A percentile compares a stretch with the other conserved stretches of the same genome.
phyloP scores from a whole-genome alignment of 2,113 vertebrate species.

The Grallaria varia region DNA sequence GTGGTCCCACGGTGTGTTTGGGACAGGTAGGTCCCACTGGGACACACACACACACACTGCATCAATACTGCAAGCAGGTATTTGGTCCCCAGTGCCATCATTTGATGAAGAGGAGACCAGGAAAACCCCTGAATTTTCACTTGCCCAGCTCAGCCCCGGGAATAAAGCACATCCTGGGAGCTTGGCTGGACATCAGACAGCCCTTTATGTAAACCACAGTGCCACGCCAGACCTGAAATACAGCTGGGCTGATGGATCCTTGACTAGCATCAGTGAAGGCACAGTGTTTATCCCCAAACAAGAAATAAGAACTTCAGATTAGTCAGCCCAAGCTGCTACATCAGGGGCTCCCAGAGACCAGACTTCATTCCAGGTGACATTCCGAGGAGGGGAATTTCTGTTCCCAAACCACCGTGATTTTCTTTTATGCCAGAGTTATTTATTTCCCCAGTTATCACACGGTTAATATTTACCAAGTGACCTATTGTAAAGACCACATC shows the following conservation, averaged over 20 bases:
- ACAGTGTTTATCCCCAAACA: neutral
- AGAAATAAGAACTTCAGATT: neutral
- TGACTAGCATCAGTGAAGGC: neutral
- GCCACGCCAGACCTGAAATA: neutral
- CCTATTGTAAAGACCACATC: neutral
- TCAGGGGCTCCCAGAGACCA: neutral
- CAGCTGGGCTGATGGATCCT: neutral
- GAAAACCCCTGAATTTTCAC: neutral
- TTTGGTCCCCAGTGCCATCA: neutral
- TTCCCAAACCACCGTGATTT: neutral
- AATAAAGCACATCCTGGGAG: neutral
- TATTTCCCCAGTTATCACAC: neutral
- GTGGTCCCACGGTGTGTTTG: neutral
- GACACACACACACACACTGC: neutral
- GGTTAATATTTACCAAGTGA: conserved; percentile 34
- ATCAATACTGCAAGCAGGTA: no score
- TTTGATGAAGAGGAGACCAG: neutral
- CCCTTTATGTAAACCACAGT: neutral
- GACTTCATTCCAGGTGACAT: neutral
- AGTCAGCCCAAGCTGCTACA: neutral
- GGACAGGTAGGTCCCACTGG: neutral
- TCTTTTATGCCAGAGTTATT: neutral
- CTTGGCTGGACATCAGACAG: neutral
- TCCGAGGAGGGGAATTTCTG: neutral
- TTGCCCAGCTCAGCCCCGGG: neutral